Percentiles rank a stretch among this genome's conserved stretches.
phyloP scores from a whole-genome alignment of 2,888 invertebrate genomes.

The Agrotis exclamationis region DNA sequence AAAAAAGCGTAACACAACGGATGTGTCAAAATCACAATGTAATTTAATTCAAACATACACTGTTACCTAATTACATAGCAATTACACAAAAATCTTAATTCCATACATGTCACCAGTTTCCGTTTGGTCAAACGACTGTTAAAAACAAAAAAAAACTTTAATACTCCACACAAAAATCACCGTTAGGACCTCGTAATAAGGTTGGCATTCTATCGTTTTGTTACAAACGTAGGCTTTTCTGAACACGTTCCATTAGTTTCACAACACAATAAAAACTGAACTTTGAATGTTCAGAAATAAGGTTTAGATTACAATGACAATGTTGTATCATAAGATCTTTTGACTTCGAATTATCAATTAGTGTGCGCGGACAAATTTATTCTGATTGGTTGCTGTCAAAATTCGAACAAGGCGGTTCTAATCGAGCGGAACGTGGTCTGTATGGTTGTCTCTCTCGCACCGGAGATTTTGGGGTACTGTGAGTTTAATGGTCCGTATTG shows the following conservation, averaged over 20 bases:
- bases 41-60: constrained; percentile 2
- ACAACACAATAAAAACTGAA: constrained; percentile 7
- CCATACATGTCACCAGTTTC: constrained; percentile 54
- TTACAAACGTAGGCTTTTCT: constrained; percentile 37
- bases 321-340: constrained; percentile 38
- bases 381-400: constrained; percentile 87
- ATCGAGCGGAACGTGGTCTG: constrained; percentile 77
- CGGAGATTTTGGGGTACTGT: constrained; percentile 60
- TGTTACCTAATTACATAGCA: background rate
- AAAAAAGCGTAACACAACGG: background rate
- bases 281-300: rapidly evolving
- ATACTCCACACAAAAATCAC: constrained; percentile 4
- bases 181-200: background rate
- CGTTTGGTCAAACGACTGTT: constrained; percentile 24
- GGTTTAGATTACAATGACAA: constrained; percentile 19
- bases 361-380: constrained; percentile 64
- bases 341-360: constrained; percentile 62
- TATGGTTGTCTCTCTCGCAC: constrained; percentile 80
- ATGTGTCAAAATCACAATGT: constrained; percentile 27
- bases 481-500: constrained; percentile 14
- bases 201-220: constrained; percentile 4
- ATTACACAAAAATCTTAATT: constrained; percentile 47
- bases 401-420: constrained; percentile 84
- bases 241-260: background rate
- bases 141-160: constrained; percentile 36